Evolutionary conservation across 2,797 vertebrate species (phyloP).

Genomic region (Dallia pectoralis): DNA sequence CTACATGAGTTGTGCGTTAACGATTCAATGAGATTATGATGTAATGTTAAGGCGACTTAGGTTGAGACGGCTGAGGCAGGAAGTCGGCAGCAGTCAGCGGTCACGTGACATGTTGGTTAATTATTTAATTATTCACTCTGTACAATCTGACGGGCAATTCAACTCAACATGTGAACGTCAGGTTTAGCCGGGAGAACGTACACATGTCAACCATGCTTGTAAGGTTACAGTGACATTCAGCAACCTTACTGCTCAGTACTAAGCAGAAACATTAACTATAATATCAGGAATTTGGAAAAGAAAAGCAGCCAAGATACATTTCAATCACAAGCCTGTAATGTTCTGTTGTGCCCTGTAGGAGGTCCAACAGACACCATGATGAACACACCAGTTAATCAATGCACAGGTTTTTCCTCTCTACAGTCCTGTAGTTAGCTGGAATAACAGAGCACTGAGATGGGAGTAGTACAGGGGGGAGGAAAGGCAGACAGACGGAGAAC

Average conservation of each 20-base stretch:
- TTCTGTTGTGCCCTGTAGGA: neutral
- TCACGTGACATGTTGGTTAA: neutral
- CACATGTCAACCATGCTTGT: neutral
- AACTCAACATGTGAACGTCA: no score
- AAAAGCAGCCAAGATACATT: conserved; percentile 36
- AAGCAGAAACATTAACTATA: conserved; percentile 19
- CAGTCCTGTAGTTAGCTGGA: conserved; percentile 46
- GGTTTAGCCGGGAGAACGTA: neutral
- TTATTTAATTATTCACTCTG: no score
- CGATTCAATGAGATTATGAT: conserved; percentile 60
- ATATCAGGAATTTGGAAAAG: neutral
- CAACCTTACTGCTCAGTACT: no score
- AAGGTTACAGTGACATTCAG: neutral
- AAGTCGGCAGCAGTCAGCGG: conserved; percentile 9
- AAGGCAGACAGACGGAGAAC: conserved; percentile 5
- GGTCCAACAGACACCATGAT: conserved; percentile 39
- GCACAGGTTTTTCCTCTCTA: conserved; percentile 46
- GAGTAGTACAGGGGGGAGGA: conserved; percentile 28
- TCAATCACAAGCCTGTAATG: conserved; percentile 33
- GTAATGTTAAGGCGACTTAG: conserved; percentile 50
- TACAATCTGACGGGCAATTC: no score
- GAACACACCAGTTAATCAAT: conserved; percentile 55
- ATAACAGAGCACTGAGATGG: conserved; percentile 55
- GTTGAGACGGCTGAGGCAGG: conserved; percentile 14
- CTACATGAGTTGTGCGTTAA: conserved; percentile 47